A percentile compares a stretch with the other conserved stretches of the same genome.
These are phyloP conservation scores for Danaus chrysippus DNA, from an alignment of 2,888 invertebrate genomes.

Conservation along the genomic window DNA sequence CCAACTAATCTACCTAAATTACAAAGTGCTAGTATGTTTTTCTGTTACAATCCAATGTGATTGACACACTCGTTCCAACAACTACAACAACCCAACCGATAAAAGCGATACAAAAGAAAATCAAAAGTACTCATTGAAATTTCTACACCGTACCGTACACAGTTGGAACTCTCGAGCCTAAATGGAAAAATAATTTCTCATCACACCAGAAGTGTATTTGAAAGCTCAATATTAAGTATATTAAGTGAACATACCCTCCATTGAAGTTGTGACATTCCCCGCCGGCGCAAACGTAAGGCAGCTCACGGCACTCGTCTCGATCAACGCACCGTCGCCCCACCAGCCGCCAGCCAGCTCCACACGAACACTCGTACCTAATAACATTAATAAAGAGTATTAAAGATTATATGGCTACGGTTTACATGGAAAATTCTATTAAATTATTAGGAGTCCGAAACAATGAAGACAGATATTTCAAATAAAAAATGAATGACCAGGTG, in stretches of 20 bases:
- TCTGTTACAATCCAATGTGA: too few relatives aligned
- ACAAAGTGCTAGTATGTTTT: too few relatives aligned
- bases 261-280: conserved; percentile 90
- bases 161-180: conserved; percentile 5
- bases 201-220: background rate
- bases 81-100: too few relatives aligned
- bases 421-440: too few relatives aligned
- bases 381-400: background rate
- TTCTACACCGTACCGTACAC: conserved; percentile 1
- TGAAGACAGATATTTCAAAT: too few relatives aligned
- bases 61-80: too few relatives aligned
- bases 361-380: conserved; percentile 81
- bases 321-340: conserved; percentile 81
- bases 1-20: too few relatives aligned
- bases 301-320: conserved; percentile 88
- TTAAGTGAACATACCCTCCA: conserved; percentile 76
- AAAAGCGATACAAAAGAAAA: too few relatives aligned
- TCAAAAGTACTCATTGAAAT: background rate
- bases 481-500: too few relatives aligned
- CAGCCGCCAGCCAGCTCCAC: conserved; percentile 88
- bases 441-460: too few relatives aligned
- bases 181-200: background rate
- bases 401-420: background rate
- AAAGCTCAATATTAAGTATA: background rate
- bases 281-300: conserved; percentile 86